These are phyloP conservation scores for Planiliza haematocheilus DNA, from an alignment of 2,113 vertebrate species.

Conservation along the genomic window DNA sequence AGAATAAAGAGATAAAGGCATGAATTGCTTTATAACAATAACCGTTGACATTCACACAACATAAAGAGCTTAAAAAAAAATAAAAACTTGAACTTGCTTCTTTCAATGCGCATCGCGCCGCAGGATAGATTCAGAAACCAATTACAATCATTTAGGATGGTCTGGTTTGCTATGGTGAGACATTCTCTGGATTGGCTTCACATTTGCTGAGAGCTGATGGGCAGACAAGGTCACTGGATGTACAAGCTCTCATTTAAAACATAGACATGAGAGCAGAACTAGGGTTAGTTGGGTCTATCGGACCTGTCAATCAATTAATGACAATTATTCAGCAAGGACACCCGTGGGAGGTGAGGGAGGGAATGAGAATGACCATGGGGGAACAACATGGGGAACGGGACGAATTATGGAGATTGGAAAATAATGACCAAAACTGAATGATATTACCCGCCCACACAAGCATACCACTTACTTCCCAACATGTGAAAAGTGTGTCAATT, in stretches of 20 bases:
- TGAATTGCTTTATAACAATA: neutral
- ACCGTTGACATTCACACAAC: constrained; percentile 7
- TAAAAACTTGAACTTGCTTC: constrained; percentile 41
- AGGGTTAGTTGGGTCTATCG: constrained; percentile 96
- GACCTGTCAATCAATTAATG: constrained; percentile 99
- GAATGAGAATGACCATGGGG: constrained; percentile 92
- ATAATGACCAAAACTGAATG: constrained; percentile 83
- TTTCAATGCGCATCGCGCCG: constrained; percentile 21
- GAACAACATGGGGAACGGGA: constrained; percentile 86
- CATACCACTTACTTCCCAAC: constrained; percentile 72
- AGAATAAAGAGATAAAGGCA: neutral
- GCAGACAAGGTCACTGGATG: constrained; percentile 96
- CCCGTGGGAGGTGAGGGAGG: constrained; percentile 88
- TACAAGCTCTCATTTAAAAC: constrained; percentile 99
- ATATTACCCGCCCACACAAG: constrained; percentile 80
- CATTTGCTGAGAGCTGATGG: constrained; percentile 92
- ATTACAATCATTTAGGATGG: constrained; percentile 73
- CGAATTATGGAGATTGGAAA: constrained; percentile 86
- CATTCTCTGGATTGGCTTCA: constrained; percentile 77
- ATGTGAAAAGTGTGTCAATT: constrained; percentile 62
- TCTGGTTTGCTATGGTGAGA: constrained; percentile 75
- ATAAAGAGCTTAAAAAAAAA: constrained; percentile 38
- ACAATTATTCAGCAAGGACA: constrained; percentile 98
- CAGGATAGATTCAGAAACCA: constrained; percentile 53
- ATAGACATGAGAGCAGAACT: constrained; percentile 93